phyloP scores from a whole-genome alignment of 1,140 invertebrate genomes.

The Ceratina calcarata region DNA sequence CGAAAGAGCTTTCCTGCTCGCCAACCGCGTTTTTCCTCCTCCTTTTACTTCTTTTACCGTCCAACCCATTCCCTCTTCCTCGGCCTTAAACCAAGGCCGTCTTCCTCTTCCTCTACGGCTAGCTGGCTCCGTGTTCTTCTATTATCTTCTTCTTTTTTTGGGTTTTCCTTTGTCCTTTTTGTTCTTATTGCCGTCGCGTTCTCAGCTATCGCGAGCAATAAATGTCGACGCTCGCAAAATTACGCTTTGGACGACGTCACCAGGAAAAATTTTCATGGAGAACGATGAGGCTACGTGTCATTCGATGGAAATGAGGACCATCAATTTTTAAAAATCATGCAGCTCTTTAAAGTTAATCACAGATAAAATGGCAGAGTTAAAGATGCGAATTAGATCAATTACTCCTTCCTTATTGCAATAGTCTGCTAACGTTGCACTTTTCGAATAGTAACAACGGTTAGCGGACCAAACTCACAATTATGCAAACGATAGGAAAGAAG shows the following conservation, averaged over 20 bases:
- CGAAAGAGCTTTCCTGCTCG: constrained; percentile 64
- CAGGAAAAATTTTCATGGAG: constrained; percentile 25
- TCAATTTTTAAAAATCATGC: no score
- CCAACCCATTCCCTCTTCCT: constrained; percentile 11
- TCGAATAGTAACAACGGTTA: neutral
- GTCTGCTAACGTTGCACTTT: constrained; percentile 7
- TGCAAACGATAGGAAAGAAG: constrained; percentile 64
- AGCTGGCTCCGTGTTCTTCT: neutral
- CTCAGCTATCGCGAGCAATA: constrained; percentile 60
- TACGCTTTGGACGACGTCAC: constrained; percentile 40
- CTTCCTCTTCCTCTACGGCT: constrained; percentile 47
- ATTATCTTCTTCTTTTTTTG: constrained; percentile 11
- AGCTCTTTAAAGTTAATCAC: no score
- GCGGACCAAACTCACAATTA: constrained; percentile 45
- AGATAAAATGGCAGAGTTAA: no score
- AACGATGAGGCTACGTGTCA: neutral
- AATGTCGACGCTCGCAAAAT: constrained; percentile 54
- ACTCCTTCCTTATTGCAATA: neutral
- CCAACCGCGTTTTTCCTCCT: constrained; percentile 46
- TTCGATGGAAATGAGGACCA: constrained; percentile 25
- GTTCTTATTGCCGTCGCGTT: constrained; percentile 44
- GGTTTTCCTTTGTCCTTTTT: constrained; percentile 21
- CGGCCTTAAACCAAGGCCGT: constrained; percentile 20
- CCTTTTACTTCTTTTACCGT: constrained; percentile 40
- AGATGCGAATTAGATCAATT: no score